phyloP scores from a whole-genome alignment of 1,140 invertebrate genomes.

The Drosophila saltans region DNA sequence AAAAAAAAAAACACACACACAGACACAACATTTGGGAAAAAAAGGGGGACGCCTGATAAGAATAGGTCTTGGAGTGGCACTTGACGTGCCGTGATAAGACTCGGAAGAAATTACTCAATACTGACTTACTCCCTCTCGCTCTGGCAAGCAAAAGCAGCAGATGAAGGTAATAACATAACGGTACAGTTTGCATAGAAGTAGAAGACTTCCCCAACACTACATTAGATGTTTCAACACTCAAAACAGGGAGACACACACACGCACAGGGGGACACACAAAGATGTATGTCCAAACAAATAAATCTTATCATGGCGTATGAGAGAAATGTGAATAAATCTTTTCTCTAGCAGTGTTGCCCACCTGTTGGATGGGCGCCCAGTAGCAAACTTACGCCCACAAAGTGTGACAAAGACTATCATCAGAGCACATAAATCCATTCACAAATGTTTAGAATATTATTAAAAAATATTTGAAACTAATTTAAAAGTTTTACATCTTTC shows the following conservation, averaged over 20 bases:
- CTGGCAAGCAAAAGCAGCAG: not conserved
- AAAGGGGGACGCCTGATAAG: slow-evolving; percentile 34
- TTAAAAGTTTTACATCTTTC: slow-evolving; percentile 52
- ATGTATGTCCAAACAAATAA: slow-evolving; percentile 69
- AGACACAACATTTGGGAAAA: slow-evolving; percentile 20
- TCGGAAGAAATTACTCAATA: slow-evolving; percentile 27
- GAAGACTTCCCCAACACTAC: not conserved
- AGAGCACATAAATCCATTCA: slow-evolving; percentile 80
- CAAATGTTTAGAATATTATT: slow-evolving; percentile 82
- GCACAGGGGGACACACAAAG: slow-evolving; percentile 8
- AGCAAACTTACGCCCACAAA: slow-evolving; percentile 62
- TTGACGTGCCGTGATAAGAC: slow-evolving; percentile 40
- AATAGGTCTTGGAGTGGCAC: slow-evolving; percentile 25
- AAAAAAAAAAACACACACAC: not conserved
- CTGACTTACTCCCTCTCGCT: slow-evolving; percentile 24
- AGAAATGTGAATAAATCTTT: slow-evolving; percentile 66
- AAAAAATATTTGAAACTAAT: slow-evolving; percentile 83
- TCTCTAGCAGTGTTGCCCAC: slow-evolving; percentile 40
- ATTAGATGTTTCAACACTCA: slow-evolving; percentile 48
- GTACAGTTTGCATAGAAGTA: not conserved
- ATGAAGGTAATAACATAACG: slow-evolving; percentile 16
- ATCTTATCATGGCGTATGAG: slow-evolving; percentile 57
- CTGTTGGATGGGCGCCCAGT: slow-evolving; percentile 50
- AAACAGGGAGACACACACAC: not conserved
- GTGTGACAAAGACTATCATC: slow-evolving; percentile 67